phyloP scores from a whole-genome alignment of 2,113 vertebrate genomes.

The Pundamilia nyererei region DNA sequence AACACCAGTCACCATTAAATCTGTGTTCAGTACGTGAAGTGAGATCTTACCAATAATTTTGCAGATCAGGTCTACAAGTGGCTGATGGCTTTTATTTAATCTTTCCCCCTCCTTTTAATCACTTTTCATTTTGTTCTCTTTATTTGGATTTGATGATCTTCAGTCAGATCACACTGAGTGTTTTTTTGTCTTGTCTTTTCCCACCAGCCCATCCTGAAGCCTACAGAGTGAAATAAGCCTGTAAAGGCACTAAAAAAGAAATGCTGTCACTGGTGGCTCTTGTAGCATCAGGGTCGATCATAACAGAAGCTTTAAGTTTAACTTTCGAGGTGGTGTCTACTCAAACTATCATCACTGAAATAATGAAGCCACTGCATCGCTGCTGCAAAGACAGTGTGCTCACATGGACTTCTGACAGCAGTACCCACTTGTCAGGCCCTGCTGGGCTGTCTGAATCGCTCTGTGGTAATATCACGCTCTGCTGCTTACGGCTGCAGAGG shows the following conservation, averaged over 20 bases:
- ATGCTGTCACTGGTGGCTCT: not conserved
- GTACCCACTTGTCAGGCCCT: accelerated
- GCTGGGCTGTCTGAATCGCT: not conserved
- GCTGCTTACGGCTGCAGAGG: not conserved
- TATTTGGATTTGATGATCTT: not conserved
- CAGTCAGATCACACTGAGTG: accelerated
- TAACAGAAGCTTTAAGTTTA: not conserved
- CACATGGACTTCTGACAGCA: not conserved
- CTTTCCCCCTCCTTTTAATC: not conserved
- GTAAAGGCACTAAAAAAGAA: not conserved
- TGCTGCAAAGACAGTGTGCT: not conserved
- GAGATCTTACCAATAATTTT: not conserved
- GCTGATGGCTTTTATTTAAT: not conserved
- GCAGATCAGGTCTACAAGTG: not conserved
- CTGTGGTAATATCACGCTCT: not conserved
- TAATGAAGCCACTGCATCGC: not conserved
- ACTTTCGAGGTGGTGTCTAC: not conserved
- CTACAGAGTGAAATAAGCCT: not conserved
- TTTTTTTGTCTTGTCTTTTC: not conserved
- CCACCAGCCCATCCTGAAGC: not conserved
- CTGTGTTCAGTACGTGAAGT: not conserved
- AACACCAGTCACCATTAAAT: not conserved
- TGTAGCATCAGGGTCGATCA: not conserved
- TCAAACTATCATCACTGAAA: not conserved
- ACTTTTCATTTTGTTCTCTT: not conserved